phyloP scores from a whole-genome alignment of 2,797 vertebrate genomes.

The Myoxocephalus aenaeus region DNA sequence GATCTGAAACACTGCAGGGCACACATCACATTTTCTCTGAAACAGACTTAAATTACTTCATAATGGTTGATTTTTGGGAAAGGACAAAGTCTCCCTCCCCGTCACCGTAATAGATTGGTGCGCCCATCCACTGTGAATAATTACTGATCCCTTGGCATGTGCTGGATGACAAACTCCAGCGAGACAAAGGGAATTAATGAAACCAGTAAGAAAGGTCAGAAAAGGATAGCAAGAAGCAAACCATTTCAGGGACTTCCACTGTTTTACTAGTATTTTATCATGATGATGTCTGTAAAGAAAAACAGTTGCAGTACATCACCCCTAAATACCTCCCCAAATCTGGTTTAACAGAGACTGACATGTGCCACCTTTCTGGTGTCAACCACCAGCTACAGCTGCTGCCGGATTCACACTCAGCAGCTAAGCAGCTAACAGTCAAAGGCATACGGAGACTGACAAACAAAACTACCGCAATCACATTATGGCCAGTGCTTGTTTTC shows the following conservation, averaged over 20 bases:
- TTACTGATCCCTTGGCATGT: slow-evolving; percentile 45
- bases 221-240: slow-evolving; percentile 13
- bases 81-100: slow-evolving; percentile 24
- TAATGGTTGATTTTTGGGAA: slow-evolving; percentile 42
- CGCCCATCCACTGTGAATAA: slow-evolving; percentile 51
- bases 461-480: too few species aligned
- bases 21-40: slow-evolving; percentile 30
- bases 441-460: too few species aligned
- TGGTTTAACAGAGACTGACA: not conserved
- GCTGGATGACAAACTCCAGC: slow-evolving; percentile 44
- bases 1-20: slow-evolving; percentile 35
- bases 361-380: not conserved
- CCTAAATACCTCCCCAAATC: not conserved
- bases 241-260: not conserved
- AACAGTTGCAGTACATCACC: not conserved
- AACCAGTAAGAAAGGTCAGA: slow-evolving; percentile 25
- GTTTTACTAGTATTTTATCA: not conserved
- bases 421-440: too few species aligned
- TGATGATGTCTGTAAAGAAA: not conserved
- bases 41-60: slow-evolving; percentile 47
- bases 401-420: too few species aligned
- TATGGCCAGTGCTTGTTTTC: too few species aligned
- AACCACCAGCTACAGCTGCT: too few species aligned
- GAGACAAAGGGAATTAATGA: slow-evolving; percentile 45
- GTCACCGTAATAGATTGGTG: slow-evolving; percentile 39